Percentiles rank a stretch among this genome's conserved stretches.
Evolutionary conservation across 2,797 vertebrate genomes (phyloP).

Genomic region (Hafferia zeledoni): DNA sequence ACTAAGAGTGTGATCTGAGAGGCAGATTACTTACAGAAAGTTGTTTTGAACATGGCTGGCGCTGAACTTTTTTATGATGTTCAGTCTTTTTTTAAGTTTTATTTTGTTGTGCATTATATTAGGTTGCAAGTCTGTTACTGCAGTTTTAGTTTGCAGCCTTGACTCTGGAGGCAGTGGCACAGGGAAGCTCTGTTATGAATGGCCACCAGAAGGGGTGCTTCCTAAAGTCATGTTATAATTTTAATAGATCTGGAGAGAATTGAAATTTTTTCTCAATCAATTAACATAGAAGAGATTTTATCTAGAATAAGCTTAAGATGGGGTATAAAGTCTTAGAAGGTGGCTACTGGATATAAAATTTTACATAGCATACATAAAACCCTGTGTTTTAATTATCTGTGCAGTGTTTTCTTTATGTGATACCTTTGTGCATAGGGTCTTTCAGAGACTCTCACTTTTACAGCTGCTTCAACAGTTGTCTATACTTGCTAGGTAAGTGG

Average conservation of each 20-base stretch:
- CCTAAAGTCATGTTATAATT: not conserved
- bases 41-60: not conserved
- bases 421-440: not conserved
- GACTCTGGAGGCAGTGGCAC: not conserved
- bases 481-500: not conserved
- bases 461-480: not conserved
- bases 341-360: not conserved
- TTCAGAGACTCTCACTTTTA: not conserved
- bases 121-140: not conserved
- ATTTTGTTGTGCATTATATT: not conserved
- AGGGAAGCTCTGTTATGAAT: not conserved
- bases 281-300: not conserved
- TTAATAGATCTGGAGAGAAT: not conserved
- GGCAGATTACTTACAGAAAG: not conserved
- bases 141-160: not conserved
- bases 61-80: not conserved
- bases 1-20: not conserved
- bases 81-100: not conserved
- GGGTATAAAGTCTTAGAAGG: not conserved
- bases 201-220: not conserved
- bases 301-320: not conserved
- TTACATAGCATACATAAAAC: not conserved
- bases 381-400: not conserved
- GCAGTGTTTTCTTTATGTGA: not conserved
- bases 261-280: not conserved